Percentiles rank a stretch among this genome's conserved stretches.
These are phyloP conservation scores for Nerophis ophidion DNA, from an alignment of 2,113 vertebrate genomes.

Conservation along the genomic window DNA sequence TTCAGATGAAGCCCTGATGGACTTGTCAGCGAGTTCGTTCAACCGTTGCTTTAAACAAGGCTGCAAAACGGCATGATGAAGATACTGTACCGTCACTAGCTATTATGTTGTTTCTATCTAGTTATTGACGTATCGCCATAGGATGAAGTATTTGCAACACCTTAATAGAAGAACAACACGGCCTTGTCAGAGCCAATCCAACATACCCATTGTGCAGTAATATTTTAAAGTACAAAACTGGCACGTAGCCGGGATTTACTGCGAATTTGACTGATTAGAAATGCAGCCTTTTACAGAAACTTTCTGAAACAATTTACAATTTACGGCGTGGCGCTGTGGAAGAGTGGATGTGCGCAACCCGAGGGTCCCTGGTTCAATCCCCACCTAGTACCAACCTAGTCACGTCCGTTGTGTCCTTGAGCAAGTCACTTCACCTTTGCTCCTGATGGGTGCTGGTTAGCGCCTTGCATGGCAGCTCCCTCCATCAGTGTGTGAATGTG, in stretches of 20 bases:
- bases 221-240: not conserved
- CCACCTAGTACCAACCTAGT: too few relatives aligned
- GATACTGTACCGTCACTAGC: not conserved
- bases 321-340: too few relatives aligned
- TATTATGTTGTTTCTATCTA: not conserved
- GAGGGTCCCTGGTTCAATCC: too few relatives aligned
- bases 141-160: not conserved
- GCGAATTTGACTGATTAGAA: not conserved
- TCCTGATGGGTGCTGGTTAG: too few relatives aligned
- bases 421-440: too few relatives aligned
- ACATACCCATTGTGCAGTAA: not conserved
- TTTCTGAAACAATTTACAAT: too few relatives aligned
- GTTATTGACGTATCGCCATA: not conserved
- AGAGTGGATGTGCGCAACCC: too few relatives aligned
- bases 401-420: too few relatives aligned
- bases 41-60: not conserved
- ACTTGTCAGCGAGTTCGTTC: not conserved
- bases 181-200: not conserved
- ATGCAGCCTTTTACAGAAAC: too few relatives aligned
- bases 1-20: slow-evolving; percentile 21
- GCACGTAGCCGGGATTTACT: not conserved
- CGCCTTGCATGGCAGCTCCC: too few relatives aligned
- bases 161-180: not conserved
- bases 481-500: too few relatives aligned
- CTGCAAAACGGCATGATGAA: not conserved